phyloP scores from a whole-genome alignment of 2,113 vertebrate genomes.

The Oplegnathus fasciatus region DNA sequence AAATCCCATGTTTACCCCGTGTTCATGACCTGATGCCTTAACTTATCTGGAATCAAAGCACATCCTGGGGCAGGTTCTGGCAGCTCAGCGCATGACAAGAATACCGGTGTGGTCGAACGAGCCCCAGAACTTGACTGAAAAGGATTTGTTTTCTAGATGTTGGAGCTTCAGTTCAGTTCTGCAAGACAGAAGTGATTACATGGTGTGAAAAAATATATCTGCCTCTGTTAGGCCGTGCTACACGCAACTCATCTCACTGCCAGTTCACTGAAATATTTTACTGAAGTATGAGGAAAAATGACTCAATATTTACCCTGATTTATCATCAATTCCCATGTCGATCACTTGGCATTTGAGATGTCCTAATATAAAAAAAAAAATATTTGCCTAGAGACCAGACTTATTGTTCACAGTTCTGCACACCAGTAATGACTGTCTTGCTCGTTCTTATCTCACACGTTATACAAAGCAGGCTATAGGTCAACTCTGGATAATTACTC shows the following conservation, averaged over 20 bases:
- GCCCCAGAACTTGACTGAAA: background rate
- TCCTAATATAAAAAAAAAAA: background rate
- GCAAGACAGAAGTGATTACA: conserved; percentile 1
- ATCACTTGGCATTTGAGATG: background rate
- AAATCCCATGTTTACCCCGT: conserved; percentile 70
- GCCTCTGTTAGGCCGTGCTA: background rate
- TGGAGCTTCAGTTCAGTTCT: background rate
- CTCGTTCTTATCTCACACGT: background rate
- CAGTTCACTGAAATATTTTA: background rate
- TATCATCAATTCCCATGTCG: background rate
- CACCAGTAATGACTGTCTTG: background rate
- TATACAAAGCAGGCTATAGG: background rate
- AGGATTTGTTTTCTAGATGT: background rate
- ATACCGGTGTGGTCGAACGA: conserved; percentile 17
- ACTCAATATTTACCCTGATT: background rate
- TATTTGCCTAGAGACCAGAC: background rate
- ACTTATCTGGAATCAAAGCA: conserved; percentile 48
- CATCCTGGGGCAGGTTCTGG: conserved; percentile 17
- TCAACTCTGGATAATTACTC: background rate
- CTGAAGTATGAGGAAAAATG: background rate
- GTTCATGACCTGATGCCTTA: conserved; percentile 45
- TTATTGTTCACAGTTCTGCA: background rate
- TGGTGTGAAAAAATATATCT: background rate
- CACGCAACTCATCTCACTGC: background rate
- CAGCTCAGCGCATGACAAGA: conserved; percentile 21